A percentile compares a stretch with the other conserved stretches of the same genome.
phyloP scores from a whole-genome alignment of 2,888 invertebrate species.

The Papilio demoleus region DNA sequence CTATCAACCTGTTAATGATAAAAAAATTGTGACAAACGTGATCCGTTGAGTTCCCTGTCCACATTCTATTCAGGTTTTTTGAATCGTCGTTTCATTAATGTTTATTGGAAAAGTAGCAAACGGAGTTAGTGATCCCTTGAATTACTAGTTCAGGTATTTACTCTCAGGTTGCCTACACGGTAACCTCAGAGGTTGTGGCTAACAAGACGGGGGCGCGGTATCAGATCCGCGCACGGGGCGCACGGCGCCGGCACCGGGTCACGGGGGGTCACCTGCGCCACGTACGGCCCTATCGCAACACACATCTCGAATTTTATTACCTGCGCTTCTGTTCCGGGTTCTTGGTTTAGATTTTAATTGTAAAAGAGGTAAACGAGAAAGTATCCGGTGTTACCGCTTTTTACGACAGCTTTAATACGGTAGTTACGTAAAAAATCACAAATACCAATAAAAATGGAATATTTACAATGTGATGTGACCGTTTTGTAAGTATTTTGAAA shows the following conservation, averaged over 20 bases:
- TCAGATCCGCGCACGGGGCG: background rate
- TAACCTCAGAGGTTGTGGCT: background rate
- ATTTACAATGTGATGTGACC: too few species aligned
- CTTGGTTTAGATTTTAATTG: background rate
- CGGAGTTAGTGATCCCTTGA: background rate
- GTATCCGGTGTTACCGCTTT: too few species aligned
- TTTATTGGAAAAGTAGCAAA: background rate
- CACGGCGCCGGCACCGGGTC: conserved; percentile 15
- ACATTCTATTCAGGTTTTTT: background rate
- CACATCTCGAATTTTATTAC: conserved; percentile 14
- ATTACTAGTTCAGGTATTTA: background rate
- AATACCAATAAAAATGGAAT: too few species aligned
- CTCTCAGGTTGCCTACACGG: background rate
- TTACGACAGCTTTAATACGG: too few species aligned
- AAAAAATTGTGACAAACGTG: background rate
- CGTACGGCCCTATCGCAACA: background rate
- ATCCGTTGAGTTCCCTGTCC: background rate
- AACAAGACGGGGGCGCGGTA: background rate
- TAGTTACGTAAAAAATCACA: background rate
- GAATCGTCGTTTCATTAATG: background rate
- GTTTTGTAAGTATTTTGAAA: too few species aligned
- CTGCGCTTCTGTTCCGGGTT: conserved; percentile 7
- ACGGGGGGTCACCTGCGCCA: background rate
- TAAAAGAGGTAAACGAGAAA: too few species aligned
- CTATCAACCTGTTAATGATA: conserved; percentile 84